phyloP scores from a whole-genome alignment of 2,888 invertebrate species.

The Chirona hameri region DNA sequence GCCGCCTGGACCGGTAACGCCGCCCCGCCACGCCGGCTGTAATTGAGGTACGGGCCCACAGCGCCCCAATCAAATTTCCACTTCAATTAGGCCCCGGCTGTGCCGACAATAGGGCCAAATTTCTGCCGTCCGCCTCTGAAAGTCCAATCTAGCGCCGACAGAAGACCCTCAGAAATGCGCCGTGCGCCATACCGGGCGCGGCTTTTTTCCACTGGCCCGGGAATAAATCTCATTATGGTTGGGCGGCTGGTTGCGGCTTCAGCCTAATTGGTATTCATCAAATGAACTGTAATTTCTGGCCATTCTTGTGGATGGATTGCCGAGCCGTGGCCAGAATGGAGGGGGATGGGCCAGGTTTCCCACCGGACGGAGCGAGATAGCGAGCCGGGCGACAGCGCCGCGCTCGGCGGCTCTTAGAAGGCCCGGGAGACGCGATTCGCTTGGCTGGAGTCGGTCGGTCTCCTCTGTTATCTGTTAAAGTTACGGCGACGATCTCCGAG shows the following conservation, averaged over 20 bases:
- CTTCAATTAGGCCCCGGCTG: slow-evolving; percentile 1
- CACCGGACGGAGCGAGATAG: not conserved
- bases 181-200: not conserved
- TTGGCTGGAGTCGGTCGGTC: too few species aligned
- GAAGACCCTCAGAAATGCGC: not conserved
- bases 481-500: too few species aligned
- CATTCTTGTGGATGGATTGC: slow-evolving; percentile 9
- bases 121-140: not conserved
- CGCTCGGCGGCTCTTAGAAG: too few species aligned
- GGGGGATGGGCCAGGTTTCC: not conserved
- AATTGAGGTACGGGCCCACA: not conserved
- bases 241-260: not conserved
- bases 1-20: not conserved
- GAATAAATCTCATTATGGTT: slow-evolving; percentile 8
- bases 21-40: not conserved
- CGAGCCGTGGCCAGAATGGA: not conserved
- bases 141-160: not conserved
- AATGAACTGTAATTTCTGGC: slow-evolving; percentile 26
- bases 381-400: too few species aligned
- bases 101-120: slow-evolving; percentile 22
- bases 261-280: slow-evolving; percentile 26
- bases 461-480: too few species aligned
- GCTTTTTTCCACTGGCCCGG: not conserved
- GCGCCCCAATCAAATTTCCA: slow-evolving; percentile 26
- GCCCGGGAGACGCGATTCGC: too few species aligned